Conservation (phyloP, 2,888 invertebrate species). For the Pristionchus exspectatus region DNA sequence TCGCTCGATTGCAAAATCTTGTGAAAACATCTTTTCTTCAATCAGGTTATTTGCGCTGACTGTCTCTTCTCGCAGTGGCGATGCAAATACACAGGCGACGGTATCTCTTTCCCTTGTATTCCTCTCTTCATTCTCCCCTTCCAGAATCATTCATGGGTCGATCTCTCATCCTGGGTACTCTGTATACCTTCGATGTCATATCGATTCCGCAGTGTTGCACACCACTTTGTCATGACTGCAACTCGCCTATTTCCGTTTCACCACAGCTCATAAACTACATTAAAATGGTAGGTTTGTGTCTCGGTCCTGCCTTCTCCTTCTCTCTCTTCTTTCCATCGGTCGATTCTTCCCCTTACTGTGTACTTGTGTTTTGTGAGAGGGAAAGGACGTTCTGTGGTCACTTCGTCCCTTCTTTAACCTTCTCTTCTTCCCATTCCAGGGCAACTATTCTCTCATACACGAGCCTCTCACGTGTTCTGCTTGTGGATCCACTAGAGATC, state of each 20-base stretch:
- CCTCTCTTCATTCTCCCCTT: background rate
- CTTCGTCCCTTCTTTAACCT: background rate
- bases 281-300: constrained; percentile 58
- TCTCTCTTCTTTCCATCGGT: background rate
- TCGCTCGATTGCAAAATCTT: background rate
- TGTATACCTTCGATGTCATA: constrained; percentile 98
- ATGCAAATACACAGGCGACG: constrained; percentile 62
- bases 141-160: constrained; percentile 88
- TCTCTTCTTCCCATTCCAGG: constrained; percentile 57
- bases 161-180: constrained; percentile 93
- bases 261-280: constrained; percentile 63
- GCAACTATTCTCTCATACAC: constrained; percentile 65
- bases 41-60: constrained; percentile 60
- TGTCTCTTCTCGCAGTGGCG: constrained; percentile 69
- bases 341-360: constrained; percentile 30
- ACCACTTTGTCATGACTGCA: constrained; percentile 62
- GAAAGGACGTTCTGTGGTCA: background rate
- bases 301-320: background rate
- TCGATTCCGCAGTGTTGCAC: constrained; percentile 88
- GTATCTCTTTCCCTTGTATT: background rate
- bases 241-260: constrained; percentile 61
- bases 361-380: constrained; percentile 47
- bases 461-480: constrained; percentile 63
- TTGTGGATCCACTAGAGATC: constrained; percentile 64
- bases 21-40: background rate